phyloP scores from a whole-genome alignment of 2,888 invertebrate species.

The Fragum whitleyi region DNA sequence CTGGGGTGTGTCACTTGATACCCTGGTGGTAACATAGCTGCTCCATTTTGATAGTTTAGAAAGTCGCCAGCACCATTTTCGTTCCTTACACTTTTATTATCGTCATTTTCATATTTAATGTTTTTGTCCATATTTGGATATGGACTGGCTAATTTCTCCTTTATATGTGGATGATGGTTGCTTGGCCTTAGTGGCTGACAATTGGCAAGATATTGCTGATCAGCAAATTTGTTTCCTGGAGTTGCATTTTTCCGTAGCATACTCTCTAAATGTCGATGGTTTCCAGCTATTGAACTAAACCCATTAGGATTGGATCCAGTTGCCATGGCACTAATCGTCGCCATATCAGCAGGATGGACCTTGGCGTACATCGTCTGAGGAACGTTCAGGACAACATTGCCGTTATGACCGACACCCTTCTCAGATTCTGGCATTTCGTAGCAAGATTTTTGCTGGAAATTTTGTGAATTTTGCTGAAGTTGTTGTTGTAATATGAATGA shows the following conservation, averaged over 20 bases:
- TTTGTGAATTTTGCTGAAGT: background rate
- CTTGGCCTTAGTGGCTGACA: slow-evolving; percentile 8
- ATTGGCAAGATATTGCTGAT: slow-evolving; percentile 28
- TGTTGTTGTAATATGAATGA: slow-evolving; percentile 12
- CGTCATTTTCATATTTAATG: slow-evolving; percentile 22
- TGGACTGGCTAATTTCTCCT: slow-evolving; percentile 77
- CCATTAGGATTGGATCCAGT: slow-evolving; percentile 13
- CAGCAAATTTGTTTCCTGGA: slow-evolving; percentile 11
- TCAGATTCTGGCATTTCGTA: background rate
- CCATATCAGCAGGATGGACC: slow-evolving; percentile 1
- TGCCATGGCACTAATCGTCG: background rate
- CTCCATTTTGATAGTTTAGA: background rate
- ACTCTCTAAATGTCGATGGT: slow-evolving; percentile 19
- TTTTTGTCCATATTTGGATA: slow-evolving; percentile 76
- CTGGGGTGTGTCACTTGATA: slow-evolving; percentile 6
- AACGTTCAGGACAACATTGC: slow-evolving; percentile 52
- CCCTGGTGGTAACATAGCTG: background rate
- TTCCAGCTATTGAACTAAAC: background rate
- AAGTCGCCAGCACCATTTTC: slow-evolving; percentile 24
- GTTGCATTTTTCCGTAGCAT: slow-evolving; percentile 12
- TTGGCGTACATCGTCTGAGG: slow-evolving; percentile 49
- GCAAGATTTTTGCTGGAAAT: background rate
- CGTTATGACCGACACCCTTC: background rate
- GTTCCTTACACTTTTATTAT: background rate
- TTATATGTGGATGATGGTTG: slow-evolving; percentile 64